These are phyloP conservation scores for Carassius carassius DNA, from an alignment of 2,113 vertebrate genomes.

Conservation along the genomic window DNA sequence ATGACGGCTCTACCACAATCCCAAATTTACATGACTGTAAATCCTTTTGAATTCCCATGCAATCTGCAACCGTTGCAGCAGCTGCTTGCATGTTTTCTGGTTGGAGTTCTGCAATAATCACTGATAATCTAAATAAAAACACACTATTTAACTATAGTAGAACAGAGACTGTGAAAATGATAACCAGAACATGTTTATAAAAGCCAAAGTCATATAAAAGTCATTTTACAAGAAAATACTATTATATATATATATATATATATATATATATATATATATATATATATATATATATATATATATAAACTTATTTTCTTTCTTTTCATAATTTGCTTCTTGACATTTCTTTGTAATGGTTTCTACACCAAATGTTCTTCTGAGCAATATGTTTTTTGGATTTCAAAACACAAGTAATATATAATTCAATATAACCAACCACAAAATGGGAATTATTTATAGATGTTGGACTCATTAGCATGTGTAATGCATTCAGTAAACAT, in stretches of 20 bases:
- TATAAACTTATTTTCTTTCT: too few species aligned
- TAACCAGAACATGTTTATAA: background rate
- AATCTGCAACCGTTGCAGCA: background rate
- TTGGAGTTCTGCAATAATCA: background rate
- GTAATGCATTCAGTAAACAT: background rate
- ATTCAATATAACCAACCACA: background rate
- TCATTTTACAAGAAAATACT: too few species aligned
- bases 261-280: too few species aligned
- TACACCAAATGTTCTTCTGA: too few species aligned
- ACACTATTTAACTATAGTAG: background rate
- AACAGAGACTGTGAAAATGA: background rate
- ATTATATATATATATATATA: too few species aligned
- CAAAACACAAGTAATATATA: background rate
- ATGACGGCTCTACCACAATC: background rate
- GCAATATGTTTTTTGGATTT: background rate
- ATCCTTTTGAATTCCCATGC: constrained; percentile 1
- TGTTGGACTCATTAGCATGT: background rate
- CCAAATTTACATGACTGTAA: constrained; percentile 20
- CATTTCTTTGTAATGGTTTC: too few species aligned
- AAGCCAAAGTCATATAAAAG: too few species aligned
- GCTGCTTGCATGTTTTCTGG: background rate
- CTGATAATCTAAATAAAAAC: background rate
- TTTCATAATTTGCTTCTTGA: too few species aligned
- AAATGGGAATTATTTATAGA: background rate
- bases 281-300: too few species aligned